Percentiles rank a stretch among this genome's conserved stretches.
Conservation (phyloP, 2,113 vertebrate species). For the Cyrtonyx montezumae region DNA sequence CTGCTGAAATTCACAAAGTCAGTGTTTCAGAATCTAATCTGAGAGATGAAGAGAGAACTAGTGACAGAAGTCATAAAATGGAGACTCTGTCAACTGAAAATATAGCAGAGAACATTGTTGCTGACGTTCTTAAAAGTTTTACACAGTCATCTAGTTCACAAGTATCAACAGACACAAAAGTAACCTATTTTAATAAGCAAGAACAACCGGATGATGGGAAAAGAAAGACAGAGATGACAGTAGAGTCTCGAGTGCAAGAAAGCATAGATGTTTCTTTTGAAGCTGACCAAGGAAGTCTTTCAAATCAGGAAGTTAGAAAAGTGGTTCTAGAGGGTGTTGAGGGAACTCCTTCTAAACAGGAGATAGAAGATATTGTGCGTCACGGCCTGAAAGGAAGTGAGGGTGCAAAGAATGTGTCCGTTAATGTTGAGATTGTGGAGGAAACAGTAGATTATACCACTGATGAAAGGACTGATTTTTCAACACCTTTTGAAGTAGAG, state of each 20-base stretch:
- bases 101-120: conserved; percentile 78
- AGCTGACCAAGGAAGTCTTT: conserved; percentile 75
- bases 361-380: conserved; percentile 85
- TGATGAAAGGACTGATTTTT: conserved; percentile 74
- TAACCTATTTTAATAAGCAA: conserved; percentile 85
- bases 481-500: conserved; percentile 88
- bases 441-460: conserved; percentile 79
- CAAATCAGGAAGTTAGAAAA: conserved; percentile 80
- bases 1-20: neutral
- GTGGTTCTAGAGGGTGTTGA: conserved; percentile 79
- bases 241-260: conserved; percentile 88
- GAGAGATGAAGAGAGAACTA: neutral
- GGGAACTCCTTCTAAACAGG: conserved; percentile 78
- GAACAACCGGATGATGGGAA: conserved; percentile 81
- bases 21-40: conserved; percentile 20
- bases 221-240: conserved; percentile 85
- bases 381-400: conserved; percentile 79
- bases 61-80: neutral
- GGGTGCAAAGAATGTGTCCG: conserved; percentile 76
- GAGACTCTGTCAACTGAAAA: conserved; percentile 57
- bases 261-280: conserved; percentile 81
- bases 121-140: conserved; percentile 88
- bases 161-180: conserved; percentile 79
- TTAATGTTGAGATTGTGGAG: conserved; percentile 93
- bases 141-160: conserved; percentile 82